Base-by-base conservation (phyloP, 1,140 invertebrate species). In the Branchinecta lindahli region DNA sequence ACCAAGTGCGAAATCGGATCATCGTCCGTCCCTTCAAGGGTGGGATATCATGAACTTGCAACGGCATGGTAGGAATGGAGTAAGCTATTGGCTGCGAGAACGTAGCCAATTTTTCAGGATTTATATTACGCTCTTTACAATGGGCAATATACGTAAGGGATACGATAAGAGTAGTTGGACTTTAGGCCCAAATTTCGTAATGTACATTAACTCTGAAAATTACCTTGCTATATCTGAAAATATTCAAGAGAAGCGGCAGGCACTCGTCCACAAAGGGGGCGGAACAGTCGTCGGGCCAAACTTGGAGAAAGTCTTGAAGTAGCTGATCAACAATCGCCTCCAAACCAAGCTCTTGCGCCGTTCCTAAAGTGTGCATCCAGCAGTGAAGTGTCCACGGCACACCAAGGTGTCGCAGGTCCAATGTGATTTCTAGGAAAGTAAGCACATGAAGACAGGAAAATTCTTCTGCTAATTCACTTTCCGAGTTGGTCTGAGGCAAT, bases 351-450 rank as follows among this genome's bases (percentile, higher is more conserved):
- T 91, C 89, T 71, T 92, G 88, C 0, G 91, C 91, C 0, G 89
- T 91, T 5, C 86, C 86, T 5, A 95, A 78, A n/a, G 90, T 91
- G 73, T 90, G 85, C 83, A 92, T 92, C 91, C 91, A 95, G 74
- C 89, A 91, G 76, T 94, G 90, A 12, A 93, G 76, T 0, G 89
- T 92, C 92, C 91, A 94, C 5, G 89, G 86, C 2, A 94, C 87
- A 44, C 90, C 89, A 69, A 92, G 77, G 67, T 88, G 86, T 65
- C 90, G 82, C 44, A 93, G 82, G 77, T 93, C 90, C 75, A 92
- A 82, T 0, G 90, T 91, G 71, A 92, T 90, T 76, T 92, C 90
- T 88, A 72, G 7, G 75, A 75, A 61, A 67, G 18, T 61, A 6
- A 61, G 18, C 52, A 61, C 52, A 61, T 61, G 52, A 61, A 61